A percentile compares a stretch with the other conserved stretches of the same genome.
These are phyloP conservation scores for Piaya cayana DNA, from an alignment of 2,113 vertebrate species.

Conservation along the genomic window DNA sequence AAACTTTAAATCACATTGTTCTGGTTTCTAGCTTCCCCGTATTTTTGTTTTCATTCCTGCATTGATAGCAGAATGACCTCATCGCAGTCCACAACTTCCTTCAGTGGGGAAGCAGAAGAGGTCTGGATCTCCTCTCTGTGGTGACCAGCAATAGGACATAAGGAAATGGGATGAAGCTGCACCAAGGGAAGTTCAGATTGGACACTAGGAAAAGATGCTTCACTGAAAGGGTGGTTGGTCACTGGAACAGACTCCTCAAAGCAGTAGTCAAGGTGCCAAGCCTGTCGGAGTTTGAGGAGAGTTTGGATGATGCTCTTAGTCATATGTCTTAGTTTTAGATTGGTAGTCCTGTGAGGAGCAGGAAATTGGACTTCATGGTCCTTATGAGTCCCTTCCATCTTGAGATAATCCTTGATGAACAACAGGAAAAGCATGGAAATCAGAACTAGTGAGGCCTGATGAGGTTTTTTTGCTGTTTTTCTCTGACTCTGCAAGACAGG, in stretches of 20 bases:
- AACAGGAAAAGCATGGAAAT: not conserved
- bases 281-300: not conserved
- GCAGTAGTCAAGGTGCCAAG: not conserved
- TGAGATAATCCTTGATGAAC: not conserved
- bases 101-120: fast-evolving
- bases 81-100: not conserved
- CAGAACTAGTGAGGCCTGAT: not conserved
- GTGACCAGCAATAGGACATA: fast-evolving
- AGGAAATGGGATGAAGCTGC: not conserved
- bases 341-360: no score
- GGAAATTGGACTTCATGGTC: no score
- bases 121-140: not conserved
- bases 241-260: not conserved
- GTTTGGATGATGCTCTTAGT: no score
- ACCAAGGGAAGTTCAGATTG: not conserved
- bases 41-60: not conserved
- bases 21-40: not conserved
- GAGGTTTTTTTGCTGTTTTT: not conserved
- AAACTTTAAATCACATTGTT: not conserved
- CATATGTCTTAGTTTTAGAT: not conserved
- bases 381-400: not conserved
- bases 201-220: not conserved
- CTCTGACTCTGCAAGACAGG: not conserved
- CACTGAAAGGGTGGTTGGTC: not conserved
- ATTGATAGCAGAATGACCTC: fast-evolving